Base-by-base conservation (phyloP, 1,140 invertebrate species). In the Drosophila sp. region DNA sequence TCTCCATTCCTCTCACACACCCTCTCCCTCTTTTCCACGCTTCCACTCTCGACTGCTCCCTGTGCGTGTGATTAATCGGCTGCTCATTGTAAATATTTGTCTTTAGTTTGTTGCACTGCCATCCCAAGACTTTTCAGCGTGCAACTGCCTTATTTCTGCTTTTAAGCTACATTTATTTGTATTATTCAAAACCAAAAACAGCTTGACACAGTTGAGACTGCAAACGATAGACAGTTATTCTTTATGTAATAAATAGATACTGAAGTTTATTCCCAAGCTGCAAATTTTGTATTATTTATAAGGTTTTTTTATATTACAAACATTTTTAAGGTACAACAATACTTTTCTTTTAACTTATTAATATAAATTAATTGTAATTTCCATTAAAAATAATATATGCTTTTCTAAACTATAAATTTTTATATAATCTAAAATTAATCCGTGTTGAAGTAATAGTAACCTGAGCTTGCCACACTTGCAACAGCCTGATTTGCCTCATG, bases 51-150 rank as follows among this genome's bases (percentile, higher is more conserved):
- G n/a, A 9, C 27, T 18, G 40, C 56, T 56, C 34, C 53, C 43
- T 58, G 66, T 79, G 69, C 67, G 75, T 78, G 86, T 87, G 82
- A 87, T 87, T 87, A 89, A 87, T 87, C 79, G 83, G 59, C 65
- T 58, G 83, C 79, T 83, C 72, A 87, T 89, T 87, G 82, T 87
- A 87, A 87, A 87, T 87, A 87, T 87, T 87, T 87, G 82, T 87
- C 82, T 87, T 87, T 89, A 83, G 82, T 87, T 89, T 87, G 84
- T 83, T 89, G 82, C 82, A 81, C 69, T 69, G 73, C 32, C 50
- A 48, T 45, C 29, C 62, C 40, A 40, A 54, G 41, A 14, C 25
- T 13, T 27, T 16, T 18, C n/a, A 32, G 27, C 54, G 27, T 46
- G 62, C 66, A 64, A 32, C 62, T 59, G 64, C 64, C 45, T 13